phyloP scores from a whole-genome alignment of 2,888 invertebrate species.

The Plebejus argus region DNA sequence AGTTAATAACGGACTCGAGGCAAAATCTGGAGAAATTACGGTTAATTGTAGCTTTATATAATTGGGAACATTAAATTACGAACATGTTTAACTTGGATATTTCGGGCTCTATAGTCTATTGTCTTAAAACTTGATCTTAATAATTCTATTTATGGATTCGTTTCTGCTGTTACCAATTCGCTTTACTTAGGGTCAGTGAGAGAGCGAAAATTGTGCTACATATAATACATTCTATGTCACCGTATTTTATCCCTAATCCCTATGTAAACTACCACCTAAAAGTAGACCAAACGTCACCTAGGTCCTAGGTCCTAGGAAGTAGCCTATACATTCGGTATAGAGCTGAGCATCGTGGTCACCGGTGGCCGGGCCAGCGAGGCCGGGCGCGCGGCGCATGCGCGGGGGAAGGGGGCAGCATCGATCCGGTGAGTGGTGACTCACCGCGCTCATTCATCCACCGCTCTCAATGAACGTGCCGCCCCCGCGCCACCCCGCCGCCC shows the following conservation, averaged over 20 bases:
- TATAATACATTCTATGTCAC: not conserved
- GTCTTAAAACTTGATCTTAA: not conserved
- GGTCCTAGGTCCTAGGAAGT: not conserved
- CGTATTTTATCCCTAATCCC: not conserved
- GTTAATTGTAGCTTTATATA: not conserved
- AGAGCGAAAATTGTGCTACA: not conserved
- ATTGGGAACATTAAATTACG: not conserved
- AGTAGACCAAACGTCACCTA: not conserved
- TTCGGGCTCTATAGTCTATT: not conserved
- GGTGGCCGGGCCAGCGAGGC: constrained; percentile 43
- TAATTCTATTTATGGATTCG: not conserved
- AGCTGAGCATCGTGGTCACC: not conserved
- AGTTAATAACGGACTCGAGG: not conserved
- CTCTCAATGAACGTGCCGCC: constrained; percentile 73
- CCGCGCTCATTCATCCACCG: constrained; percentile 75
- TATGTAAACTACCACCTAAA: not conserved
- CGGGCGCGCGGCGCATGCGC: constrained; percentile 43
- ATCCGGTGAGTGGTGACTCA: constrained; percentile 71
- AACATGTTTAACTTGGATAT: not conserved
- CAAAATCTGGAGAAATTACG: constrained; percentile 3
- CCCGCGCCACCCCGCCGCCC: constrained; percentile 48
- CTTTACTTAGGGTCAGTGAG: too few species aligned
- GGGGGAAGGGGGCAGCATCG: constrained; percentile 55
- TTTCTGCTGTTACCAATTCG: not conserved
- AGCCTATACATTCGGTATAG: not conserved